These are phyloP conservation scores for Machimus rusticus DNA, from an alignment of 2,888 invertebrate species.

Conservation along the genomic window DNA sequence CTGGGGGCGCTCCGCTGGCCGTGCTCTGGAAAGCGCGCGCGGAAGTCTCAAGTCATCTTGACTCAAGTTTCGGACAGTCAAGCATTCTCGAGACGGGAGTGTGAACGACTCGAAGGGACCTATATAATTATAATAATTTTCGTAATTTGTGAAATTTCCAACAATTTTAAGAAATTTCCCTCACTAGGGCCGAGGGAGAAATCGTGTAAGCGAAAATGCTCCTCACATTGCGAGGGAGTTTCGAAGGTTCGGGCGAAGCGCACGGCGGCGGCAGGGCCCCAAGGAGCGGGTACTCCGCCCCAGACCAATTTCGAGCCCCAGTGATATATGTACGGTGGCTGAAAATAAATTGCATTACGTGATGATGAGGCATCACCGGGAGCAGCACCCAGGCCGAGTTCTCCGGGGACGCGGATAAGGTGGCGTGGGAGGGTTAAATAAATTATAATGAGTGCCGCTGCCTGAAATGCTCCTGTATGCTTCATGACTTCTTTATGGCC, in stretches of 20 bases:
- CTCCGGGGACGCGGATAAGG: not conserved
- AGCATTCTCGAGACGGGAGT: not conserved
- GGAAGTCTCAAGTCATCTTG: slow-evolving; percentile 4
- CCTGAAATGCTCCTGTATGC: slow-evolving; percentile 21
- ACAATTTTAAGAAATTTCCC: not conserved
- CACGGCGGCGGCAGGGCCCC: not conserved
- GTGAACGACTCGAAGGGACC: not conserved
- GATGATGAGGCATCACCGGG: slow-evolving; percentile 28
- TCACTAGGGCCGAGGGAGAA: not conserved
- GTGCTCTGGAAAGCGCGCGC: not conserved
- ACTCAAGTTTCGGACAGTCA: not conserved
- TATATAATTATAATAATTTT: not conserved
- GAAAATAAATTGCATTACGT: slow-evolving; percentile 33
- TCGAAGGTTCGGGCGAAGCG: not conserved
- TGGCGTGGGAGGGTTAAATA: slow-evolving; percentile 12
- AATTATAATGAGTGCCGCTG: slow-evolving; percentile 21
- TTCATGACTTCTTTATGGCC: slow-evolving; percentile 19
- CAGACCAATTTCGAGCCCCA: slow-evolving; percentile 21
- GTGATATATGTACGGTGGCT: slow-evolving; percentile 9
- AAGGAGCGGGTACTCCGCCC: not conserved
- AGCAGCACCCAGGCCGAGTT: not conserved
- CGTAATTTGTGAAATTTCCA: not conserved
- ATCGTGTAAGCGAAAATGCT: not conserved
- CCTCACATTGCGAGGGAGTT: not conserved
- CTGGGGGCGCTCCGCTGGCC: not conserved